Evolutionary conservation across 2,888 invertebrate species (phyloP), one percentile per base, ranked within the genome.

Genomic region (Ochropacha duplaris): DNA sequence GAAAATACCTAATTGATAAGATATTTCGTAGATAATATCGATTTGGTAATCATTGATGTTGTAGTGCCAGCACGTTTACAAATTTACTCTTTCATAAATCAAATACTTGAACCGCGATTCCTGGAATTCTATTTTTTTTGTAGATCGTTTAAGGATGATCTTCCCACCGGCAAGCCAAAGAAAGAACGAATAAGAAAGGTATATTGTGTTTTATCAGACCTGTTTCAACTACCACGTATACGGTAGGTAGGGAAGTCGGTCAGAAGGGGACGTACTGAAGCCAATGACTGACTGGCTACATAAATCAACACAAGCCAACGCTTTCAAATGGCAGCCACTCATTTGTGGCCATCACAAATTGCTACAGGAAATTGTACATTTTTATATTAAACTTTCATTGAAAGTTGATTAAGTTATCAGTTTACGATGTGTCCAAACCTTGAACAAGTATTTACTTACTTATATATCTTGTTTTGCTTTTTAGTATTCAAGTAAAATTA

Each of bases 261-360:
- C 28, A 60, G 57, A 62, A 54, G 55, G 62, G 52, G 59, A 56
- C 55, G 55, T 60, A 56, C 59, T 54, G 50, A 63, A 70, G 63
- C 61, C 60, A 62, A 61, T 65, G 65, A 74, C 70, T 26, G 26
- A 52, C 22, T 60, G 64, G 57, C 56, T 54, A 62, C 64, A 74
- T 66, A 72, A 72, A 72, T 72, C 55, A 51, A 51, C 51, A 51
- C 52, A 52, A 57, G 55, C 56, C 55, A 60, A 54, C 59, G 50
- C 49, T 56, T 61, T 60, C 54, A 22, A 59, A 68, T 57, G 58
- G 57, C 54, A 50, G 56, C 55, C 36, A 56, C 56, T 65, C 54
- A 64, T 68, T 68, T 65, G 68, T 57, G 58, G 60, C 50, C 56
- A 59, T 60, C 62, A 58, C 60, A 61, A 73, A 72, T 58, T 59